Conservation (phyloP, 2,888 invertebrate species). For the Pomacea canaliculata region DNA sequence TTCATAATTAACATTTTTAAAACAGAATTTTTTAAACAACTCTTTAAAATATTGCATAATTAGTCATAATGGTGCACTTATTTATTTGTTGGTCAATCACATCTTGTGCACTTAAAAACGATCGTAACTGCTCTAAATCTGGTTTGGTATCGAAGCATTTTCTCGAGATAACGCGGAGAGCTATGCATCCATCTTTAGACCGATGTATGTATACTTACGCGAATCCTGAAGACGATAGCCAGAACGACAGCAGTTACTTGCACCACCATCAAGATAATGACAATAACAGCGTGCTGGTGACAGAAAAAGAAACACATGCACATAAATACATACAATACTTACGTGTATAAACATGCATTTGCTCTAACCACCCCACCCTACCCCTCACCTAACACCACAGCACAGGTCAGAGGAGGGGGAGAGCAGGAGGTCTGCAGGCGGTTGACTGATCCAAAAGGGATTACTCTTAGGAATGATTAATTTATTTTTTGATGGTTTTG, state of each 20-base stretch:
- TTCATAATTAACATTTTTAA: too few species aligned
- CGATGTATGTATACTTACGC: background rate
- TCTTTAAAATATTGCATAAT: too few species aligned
- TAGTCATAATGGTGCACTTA: too few species aligned
- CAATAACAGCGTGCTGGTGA: slow-evolving; percentile 3
- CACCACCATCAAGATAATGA: slow-evolving; percentile 8
- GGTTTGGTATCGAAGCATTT: too few species aligned
- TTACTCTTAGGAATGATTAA: background rate
- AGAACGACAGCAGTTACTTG: slow-evolving; percentile 10
- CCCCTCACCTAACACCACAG: background rate
- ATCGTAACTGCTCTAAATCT: too few species aligned
- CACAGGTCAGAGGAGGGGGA: too few species aligned
- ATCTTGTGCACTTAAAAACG: too few species aligned
- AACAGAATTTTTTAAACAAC: too few species aligned
- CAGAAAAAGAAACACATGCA: background rate
- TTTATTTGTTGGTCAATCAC: too few species aligned
- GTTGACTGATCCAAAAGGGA: background rate
- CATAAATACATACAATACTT: background rate
- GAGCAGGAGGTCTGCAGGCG: background rate
- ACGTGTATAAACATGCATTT: background rate
- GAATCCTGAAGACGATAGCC: slow-evolving; percentile 14
- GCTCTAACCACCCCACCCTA: background rate
- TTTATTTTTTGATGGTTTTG: too few species aligned
- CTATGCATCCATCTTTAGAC: too few species aligned
- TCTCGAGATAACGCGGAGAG: too few species aligned